Evolutionary conservation across 2,113 vertebrate species (phyloP).

Genomic region (Dendropsophus ebraccatus): DNA sequence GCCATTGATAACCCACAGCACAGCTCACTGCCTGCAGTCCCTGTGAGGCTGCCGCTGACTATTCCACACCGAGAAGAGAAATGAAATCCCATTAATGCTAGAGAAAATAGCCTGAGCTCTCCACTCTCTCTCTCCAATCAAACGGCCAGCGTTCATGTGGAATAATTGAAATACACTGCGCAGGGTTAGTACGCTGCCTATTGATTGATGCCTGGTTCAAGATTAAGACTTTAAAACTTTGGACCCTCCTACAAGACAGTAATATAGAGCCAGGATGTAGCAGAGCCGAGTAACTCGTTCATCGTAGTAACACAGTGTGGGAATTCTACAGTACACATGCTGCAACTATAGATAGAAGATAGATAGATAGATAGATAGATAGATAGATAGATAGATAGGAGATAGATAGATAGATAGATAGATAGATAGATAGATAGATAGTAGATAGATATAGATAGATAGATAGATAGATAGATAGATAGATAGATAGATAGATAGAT

Average conservation of each 20-base stretch:
- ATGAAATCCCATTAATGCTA: conserved; percentile 57
- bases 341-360: neutral
- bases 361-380: too few relatives aligned
- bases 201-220: conserved; percentile 46
- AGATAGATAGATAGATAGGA: too few relatives aligned
- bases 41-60: conserved; percentile 40
- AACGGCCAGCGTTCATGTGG: conserved; percentile 48
- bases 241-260: neutral
- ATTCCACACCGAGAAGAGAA: conserved; percentile 34
- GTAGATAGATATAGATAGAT: neutral
- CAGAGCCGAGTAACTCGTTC: neutral
- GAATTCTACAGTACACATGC: neutral
- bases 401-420: too few relatives aligned
- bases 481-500: neutral
- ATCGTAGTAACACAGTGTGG: neutral
- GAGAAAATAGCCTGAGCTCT: conserved; percentile 45
- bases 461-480: neutral
- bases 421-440: too few relatives aligned
- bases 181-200: neutral
- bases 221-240: conserved; percentile 53
- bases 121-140: conserved; percentile 46
- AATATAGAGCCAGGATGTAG: neutral
- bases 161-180: conserved; percentile 55
- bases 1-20: conserved; percentile 52
- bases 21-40: conserved; percentile 54